Base-by-base conservation (phyloP, 2,113 vertebrate genomes). In the Pionites leucogaster region DNA sequence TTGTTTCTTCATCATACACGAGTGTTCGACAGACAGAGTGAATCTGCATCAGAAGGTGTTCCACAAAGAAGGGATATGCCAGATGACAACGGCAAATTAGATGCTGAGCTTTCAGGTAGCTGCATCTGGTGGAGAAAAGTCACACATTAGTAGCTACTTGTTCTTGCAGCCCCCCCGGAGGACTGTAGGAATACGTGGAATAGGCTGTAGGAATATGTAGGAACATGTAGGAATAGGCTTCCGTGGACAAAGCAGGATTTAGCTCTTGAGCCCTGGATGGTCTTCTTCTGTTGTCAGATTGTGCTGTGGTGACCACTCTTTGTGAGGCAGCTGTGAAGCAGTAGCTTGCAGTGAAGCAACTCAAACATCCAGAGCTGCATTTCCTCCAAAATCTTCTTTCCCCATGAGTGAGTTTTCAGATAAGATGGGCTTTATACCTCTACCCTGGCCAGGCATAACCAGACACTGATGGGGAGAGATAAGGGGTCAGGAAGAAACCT, bases 1-100 rank as follows among this genome's bases (percentile, higher is more conserved):
- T 47, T 27, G 33, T 68, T 86, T 68, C 65, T 47, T 91, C 44
- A 86, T 93, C 92, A 46, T 47, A 25, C 24, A 24, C 35, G 70
- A 12, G 19, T 92, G 50, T 50, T 93, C 1, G 0, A 92, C 37
- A 86, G 79, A 76, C 70, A 65, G 44, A 14, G 46, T 81, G 74
- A 92, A 68, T 77, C 72, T 84, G 68, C 60, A 91, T 95, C 68
- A 59, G 88, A 81, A 92, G 20, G 47, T 91, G 69, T 68, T 86
- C 76, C 68, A 87, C 69, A 89, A 75, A 75, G 28, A 92, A 50
- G 59, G 92, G 52, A 42, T 19, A 68, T 68, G 27, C 42, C 42
- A 82, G 76, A 31, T 79, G 86, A 92, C 91, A 95, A 93, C 89
- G 37, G 83, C 19, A 47, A 92, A 95, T 93, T 88, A 84, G 60